phyloP scores from a whole-genome alignment of 2,888 invertebrate species.

The Agrenia bidenticulata region DNA sequence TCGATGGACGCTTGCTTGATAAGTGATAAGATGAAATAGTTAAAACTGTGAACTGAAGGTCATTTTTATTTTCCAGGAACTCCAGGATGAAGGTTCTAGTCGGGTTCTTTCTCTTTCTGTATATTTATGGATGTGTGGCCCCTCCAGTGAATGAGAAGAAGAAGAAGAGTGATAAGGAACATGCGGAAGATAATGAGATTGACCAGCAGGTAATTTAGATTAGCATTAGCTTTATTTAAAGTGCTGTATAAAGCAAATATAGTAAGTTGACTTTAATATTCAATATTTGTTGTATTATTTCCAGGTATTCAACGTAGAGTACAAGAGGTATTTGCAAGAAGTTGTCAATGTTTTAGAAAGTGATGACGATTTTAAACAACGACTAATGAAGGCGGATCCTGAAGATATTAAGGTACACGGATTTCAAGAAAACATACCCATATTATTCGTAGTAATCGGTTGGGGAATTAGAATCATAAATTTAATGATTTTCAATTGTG shows the following conservation, averaged over 20 bases:
- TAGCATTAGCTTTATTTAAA: not conserved
- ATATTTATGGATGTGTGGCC: slow-evolving; percentile 46
- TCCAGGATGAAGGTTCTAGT: slow-evolving; percentile 17
- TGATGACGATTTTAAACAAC: slow-evolving; percentile 78
- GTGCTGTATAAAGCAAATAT: not conserved
- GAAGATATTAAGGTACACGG: slow-evolving; percentile 78
- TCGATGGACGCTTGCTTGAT: no score
- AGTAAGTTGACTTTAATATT: not conserved
- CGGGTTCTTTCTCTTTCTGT: slow-evolving; percentile 25
- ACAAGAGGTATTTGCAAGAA: slow-evolving; percentile 84
- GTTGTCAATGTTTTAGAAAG: slow-evolving; percentile 86
- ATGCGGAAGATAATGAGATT: slow-evolving; percentile 47
- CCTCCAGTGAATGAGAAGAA: slow-evolving; percentile 52
- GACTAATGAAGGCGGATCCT: slow-evolving; percentile 77
- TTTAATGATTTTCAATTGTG: not conserved
- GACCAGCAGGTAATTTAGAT: slow-evolving; percentile 46
- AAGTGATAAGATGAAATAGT: no score
- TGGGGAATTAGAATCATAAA: no score
- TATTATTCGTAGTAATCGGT: no score
- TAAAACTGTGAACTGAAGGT: no score
- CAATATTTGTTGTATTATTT: slow-evolving; percentile 14
- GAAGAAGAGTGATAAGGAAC: slow-evolving; percentile 44
- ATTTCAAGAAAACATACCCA: no score
- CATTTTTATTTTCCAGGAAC: no score
- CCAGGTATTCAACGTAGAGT: slow-evolving; percentile 65